Evolutionary conservation across 2,797 vertebrate species (phyloP).

Genomic region (Lagodon rhomboides): DNA sequence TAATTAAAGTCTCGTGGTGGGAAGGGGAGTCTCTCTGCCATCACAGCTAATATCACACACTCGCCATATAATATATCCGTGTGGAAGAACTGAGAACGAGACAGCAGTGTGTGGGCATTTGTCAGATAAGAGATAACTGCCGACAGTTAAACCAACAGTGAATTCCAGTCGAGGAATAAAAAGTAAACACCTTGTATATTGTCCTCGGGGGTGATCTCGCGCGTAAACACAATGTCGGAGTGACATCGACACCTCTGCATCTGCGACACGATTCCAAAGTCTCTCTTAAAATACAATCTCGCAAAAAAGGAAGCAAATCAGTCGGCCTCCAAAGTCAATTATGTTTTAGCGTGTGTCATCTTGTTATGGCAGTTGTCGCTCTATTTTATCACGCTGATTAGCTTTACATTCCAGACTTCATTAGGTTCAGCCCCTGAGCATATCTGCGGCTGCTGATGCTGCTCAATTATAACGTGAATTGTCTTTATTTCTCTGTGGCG

Average conservation of each 20-base stretch:
- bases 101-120: background rate
- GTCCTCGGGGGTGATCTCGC: background rate
- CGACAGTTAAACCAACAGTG: background rate
- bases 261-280: background rate
- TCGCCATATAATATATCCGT: background rate
- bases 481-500: background rate
- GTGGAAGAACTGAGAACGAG: background rate
- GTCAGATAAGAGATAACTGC: background rate
- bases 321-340: background rate
- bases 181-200: background rate
- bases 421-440: background rate
- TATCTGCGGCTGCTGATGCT: background rate
- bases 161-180: background rate
- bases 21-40: background rate
- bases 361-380: background rate
- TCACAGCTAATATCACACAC: background rate
- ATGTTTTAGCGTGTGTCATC: background rate
- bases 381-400: slow-evolving; percentile 9
- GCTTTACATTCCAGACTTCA: slow-evolving; percentile 10
- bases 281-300: background rate
- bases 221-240: background rate
- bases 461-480: slow-evolving; percentile 6
- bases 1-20: no score
- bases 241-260: background rate
- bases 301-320: background rate